These are phyloP conservation scores for Gambusia affinis DNA, from an alignment of 2,113 vertebrate genomes.

Conservation along the genomic window DNA sequence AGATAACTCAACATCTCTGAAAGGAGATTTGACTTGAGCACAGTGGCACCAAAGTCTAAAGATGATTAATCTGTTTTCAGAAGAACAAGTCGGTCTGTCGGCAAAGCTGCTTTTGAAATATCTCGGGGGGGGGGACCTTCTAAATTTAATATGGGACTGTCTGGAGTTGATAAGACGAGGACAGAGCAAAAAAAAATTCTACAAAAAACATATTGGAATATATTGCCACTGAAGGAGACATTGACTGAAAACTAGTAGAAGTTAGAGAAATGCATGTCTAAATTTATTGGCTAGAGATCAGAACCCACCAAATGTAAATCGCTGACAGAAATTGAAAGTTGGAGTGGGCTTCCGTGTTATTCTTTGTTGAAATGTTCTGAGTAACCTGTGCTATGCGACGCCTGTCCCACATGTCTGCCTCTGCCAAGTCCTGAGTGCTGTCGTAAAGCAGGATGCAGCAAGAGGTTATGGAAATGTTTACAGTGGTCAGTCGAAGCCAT, in stretches of 20 bases:
- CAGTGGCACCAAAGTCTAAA: slow-evolving; percentile 45
- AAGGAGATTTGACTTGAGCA: slow-evolving; percentile 57
- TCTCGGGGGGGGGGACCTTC: slow-evolving; percentile 15
- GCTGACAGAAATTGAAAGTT: neutral
- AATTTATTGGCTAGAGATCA: neutral
- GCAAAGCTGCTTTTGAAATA: slow-evolving; percentile 34
- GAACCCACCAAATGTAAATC: neutral
- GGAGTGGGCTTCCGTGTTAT: neutral
- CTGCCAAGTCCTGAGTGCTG: neutral
- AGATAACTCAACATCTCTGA: slow-evolving; percentile 64
- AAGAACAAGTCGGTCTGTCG: slow-evolving; percentile 44
- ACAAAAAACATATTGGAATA: neutral
- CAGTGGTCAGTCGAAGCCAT: slow-evolving; percentile 5
- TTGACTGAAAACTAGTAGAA: neutral
- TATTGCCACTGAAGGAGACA: neutral
- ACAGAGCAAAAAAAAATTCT: neutral
- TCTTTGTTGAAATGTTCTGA: neutral
- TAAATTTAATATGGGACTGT: slow-evolving; percentile 22
- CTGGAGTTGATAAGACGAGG: slow-evolving; percentile 13
- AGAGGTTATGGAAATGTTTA: slow-evolving; percentile 4
- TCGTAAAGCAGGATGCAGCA: neutral
- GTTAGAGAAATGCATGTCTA: neutral
- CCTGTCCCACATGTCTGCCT: neutral
- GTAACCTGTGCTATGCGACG: slow-evolving; percentile 7
- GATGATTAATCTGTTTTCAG: slow-evolving; percentile 62